phyloP scores from a whole-genome alignment of 2,888 invertebrate genomes.

The Zele albiditarsus region DNA sequence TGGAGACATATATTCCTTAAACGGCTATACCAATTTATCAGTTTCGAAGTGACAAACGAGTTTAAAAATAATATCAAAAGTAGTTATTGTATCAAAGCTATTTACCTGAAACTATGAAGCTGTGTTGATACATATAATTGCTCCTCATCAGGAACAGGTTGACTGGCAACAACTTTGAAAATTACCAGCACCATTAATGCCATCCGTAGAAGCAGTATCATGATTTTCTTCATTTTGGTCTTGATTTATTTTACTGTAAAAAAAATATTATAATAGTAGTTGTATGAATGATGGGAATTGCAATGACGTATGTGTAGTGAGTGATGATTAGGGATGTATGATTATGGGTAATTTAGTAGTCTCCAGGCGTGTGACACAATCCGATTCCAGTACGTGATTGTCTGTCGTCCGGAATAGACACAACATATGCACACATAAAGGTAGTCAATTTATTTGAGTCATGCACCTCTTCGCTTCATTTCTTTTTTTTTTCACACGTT shows the following conservation, averaged over 20 bases:
- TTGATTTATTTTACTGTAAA: conserved; percentile 35
- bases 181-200: conserved; percentile 53
- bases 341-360: conserved; percentile 40
- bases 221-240: conserved; percentile 55
- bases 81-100: conserved; percentile 2
- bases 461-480: conserved; percentile 25
- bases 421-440: conserved; percentile 29
- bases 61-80: too few species aligned
- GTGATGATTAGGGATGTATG: background rate
- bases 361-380: conserved; percentile 51
- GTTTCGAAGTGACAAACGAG: background rate
- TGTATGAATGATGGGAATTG: background rate
- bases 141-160: conserved; percentile 58
- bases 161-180: conserved; percentile 48
- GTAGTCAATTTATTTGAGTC: conserved; percentile 46
- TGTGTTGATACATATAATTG: conserved; percentile 54
- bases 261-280: conserved; percentile 12
- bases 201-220: conserved; percentile 57
- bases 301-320: background rate
- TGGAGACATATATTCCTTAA: too few species aligned
- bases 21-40: too few species aligned
- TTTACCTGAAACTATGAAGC: conserved; percentile 70
- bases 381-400: conserved; percentile 46
- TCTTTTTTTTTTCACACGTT: conserved; percentile 3
- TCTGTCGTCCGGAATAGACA: conserved; percentile 26